Percentiles rank a stretch among this genome's conserved stretches.
Evolutionary conservation across 2,113 vertebrate genomes (phyloP).

Genomic region (Casuarius casuarius): DNA sequence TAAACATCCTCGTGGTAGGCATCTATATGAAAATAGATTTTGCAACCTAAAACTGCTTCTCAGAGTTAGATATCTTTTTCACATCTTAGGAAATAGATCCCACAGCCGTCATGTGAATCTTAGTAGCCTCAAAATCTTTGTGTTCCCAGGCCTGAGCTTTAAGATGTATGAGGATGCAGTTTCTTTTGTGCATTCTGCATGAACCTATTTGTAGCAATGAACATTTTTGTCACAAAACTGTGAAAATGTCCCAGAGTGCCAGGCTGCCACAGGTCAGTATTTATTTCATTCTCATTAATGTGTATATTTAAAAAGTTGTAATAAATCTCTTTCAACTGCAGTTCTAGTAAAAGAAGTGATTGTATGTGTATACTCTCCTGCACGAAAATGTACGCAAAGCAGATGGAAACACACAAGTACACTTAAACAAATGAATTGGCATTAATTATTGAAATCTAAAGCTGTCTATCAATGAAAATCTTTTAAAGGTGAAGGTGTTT

Average conservation of each 20-base stretch:
- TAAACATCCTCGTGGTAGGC: background rate
- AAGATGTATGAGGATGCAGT: background rate
- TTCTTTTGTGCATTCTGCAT: background rate
- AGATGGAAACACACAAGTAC: background rate
- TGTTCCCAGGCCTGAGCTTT: background rate
- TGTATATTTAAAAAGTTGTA: background rate
- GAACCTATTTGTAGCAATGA: background rate
- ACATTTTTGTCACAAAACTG: background rate
- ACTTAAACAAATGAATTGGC: background rate
- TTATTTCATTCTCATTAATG: background rate
- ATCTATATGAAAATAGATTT: background rate
- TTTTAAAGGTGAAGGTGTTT: background rate
- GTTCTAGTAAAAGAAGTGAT: background rate
- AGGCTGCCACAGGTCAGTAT: background rate
- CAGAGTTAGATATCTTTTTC: background rate
- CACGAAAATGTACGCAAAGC: background rate
- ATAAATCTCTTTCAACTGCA: background rate
- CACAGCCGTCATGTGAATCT: background rate
- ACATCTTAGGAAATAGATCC: background rate
- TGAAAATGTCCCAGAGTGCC: background rate
- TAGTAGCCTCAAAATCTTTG: background rate
- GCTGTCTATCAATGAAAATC: background rate
- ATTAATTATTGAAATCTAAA: background rate
- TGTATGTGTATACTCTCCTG: background rate
- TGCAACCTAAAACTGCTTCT: background rate